Evolutionary conservation across 2,113 vertebrate species (phyloP).

Genomic region (Rattus norvegicus): GRCr8 NC_086028.1:35102001-35102500

Average conservation of each 20-base stretch:
- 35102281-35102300: not conserved
- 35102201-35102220: no score
- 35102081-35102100: not conserved
- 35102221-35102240: no score
- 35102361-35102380: not conserved
- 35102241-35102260: not conserved
- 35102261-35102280: not conserved
- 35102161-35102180: no score
- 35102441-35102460: not conserved
- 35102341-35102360: not conserved
- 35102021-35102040: not conserved
- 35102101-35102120: not conserved
- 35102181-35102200: not conserved
- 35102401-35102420: no score
- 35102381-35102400: not conserved
- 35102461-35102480: not conserved
- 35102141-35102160: no score
- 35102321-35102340: not conserved
- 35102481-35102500: not conserved
- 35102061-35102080: not conserved
- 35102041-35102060: not conserved
- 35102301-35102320: not conserved
- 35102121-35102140: not conserved
- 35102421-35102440: not conserved
- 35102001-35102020: not conserved